Conservation (phyloP, 92 coral and sea anemone species). For the Scolanthus callimorphus region DNA sequence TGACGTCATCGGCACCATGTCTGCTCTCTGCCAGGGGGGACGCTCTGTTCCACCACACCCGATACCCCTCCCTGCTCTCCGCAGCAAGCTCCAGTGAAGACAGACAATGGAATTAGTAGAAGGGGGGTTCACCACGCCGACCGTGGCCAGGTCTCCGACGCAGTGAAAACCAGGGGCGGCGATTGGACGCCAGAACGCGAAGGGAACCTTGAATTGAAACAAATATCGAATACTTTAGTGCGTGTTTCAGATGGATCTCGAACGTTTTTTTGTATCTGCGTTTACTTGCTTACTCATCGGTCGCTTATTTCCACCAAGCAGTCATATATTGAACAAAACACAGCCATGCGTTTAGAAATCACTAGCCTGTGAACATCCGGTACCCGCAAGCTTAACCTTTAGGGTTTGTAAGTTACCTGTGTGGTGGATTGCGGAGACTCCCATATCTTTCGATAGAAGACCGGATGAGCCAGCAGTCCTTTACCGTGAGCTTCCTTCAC, state of each 20-base stretch:
- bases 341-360: too few relatives aligned
- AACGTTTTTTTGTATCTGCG: too few relatives aligned
- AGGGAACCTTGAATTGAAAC: too few relatives aligned
- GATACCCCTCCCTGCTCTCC: constrained; percentile 37
- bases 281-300: too few relatives aligned
- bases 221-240: too few relatives aligned
- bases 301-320: too few relatives aligned
- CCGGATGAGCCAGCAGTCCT: constrained; percentile 51
- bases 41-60: constrained; percentile 74
- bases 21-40: constrained; percentile 23
- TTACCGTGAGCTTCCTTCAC: constrained; percentile 54
- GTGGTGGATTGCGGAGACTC: constrained; percentile 19
- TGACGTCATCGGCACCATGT: constrained; percentile 31
- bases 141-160: constrained; percentile 67
- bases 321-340: too few relatives aligned
- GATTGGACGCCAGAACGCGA: constrained; percentile 70
- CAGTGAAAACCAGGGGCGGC: constrained; percentile 79
- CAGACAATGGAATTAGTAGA: constrained; percentile 55
- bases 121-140: constrained; percentile 30
- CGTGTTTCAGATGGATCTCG: too few relatives aligned
- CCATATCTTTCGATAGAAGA: constrained; percentile 57
- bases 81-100: constrained; percentile 74
- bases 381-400: too few relatives aligned
- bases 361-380: too few relatives aligned
- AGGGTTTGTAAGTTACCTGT: too few relatives aligned